Base-by-base conservation (phyloP, 2,797 vertebrate genomes). In the Cirrhinus mrigala region DNA sequence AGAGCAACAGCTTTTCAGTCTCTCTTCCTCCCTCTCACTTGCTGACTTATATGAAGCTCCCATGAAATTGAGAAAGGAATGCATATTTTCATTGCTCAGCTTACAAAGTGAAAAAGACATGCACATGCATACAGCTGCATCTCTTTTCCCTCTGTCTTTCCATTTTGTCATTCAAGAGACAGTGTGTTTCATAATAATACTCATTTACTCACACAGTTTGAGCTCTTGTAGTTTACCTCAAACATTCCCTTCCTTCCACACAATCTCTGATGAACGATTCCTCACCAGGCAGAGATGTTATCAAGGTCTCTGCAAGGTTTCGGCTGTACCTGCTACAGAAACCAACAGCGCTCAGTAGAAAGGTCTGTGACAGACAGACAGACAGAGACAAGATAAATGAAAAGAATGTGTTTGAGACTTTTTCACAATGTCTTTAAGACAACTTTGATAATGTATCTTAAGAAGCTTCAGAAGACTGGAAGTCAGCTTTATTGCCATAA, bases 281-380 rank as follows among this genome's bases (percentile, higher is more conserved):
- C 56, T 64, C 16, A 64, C 37, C 40, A 81, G 44, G 44, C 15
- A 24, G 44, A 66, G 44, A 66, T 68, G 62, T 37, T 37, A 52
- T 80, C 79, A 68, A 80, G 62, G 46, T 48, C 77, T 64, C 77
- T 79, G 77, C 15, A 79, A 48, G 77, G 58, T 79, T 79, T 79
- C 40, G 2, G 2, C 37, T 79, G n/a, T 40, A 62, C 10, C n/a
- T 75, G 71, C 71, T 75, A 27, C 48, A 75, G 46, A 75, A 52
- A 50, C 71, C 71, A 15, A 46, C 76, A 62, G 56, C 11, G 56
- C 9, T 62, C 14, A 58, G 76, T 62, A 15, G 22, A 37, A 40
- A 60, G 20, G 54, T 24, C 20, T 44, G 75, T 60, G 75, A 77
- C 60, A 77, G 22, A 40, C 22, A 60, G 56, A n/a, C 52, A n/a